phyloP scores from a whole-genome alignment of 1,140 invertebrate species.

The Galendromus occidentalis region DNA sequence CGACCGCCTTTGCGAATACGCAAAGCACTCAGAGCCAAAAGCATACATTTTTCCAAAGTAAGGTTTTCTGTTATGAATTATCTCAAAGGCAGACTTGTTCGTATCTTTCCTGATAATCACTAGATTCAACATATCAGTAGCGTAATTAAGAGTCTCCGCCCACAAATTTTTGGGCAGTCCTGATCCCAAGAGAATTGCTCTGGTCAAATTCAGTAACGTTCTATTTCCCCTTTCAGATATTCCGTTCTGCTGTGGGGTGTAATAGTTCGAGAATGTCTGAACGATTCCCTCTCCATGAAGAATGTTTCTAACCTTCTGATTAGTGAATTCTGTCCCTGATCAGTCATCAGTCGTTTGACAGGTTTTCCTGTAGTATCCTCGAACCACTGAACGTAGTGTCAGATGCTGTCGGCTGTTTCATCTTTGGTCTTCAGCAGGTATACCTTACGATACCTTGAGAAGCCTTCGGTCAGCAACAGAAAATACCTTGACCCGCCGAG shows the following conservation, averaged over 20 bases:
- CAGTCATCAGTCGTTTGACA: neutral
- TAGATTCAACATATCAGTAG: constrained; percentile 18
- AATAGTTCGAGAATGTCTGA: too few species aligned
- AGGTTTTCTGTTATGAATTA: neutral
- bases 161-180: constrained; percentile 18
- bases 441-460: constrained; percentile 13
- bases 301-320: neutral
- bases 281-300: neutral
- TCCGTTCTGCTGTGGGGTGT: constrained; percentile 15
- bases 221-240: constrained; percentile 17
- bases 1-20: neutral
- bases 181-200: constrained; percentile 15
- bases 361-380: neutral
- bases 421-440: constrained; percentile 15
- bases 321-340: neutral
- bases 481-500: constrained; percentile 15
- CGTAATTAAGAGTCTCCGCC: constrained; percentile 15
- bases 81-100: neutral
- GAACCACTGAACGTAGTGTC: neutral
- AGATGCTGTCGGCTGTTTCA: neutral
- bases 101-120: neutral
- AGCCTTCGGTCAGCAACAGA: constrained; percentile 18
- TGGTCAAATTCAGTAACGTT: constrained; percentile 13
- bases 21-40: neutral
- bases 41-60: neutral